Conservation (phyloP, 2,888 invertebrate species). For the Macrophya annulata region DNA sequence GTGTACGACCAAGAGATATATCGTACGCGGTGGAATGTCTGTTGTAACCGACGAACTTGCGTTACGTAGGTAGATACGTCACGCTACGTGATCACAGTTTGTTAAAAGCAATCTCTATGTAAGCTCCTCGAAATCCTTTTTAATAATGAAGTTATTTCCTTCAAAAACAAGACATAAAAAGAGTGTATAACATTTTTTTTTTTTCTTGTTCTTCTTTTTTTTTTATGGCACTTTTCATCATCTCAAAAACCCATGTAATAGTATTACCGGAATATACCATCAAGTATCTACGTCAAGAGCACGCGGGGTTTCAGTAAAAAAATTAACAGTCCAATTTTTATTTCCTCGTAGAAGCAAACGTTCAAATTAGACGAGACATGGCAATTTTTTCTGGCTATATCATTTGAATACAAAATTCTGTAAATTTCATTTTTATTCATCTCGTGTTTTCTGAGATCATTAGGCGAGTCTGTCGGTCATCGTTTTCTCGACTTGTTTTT, state of each 20-base stretch:
- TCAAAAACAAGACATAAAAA: not conserved
- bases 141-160: not conserved
- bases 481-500: not conserved
- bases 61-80: not conserved
- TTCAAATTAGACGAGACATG: not conserved
- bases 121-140: not conserved
- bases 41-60: conserved; percentile 18
- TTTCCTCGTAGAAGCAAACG: not conserved
- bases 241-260: not conserved
- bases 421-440: not conserved
- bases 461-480: no score
- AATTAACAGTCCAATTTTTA: no score
- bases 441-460: not conserved
- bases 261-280: not conserved
- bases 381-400: not conserved
- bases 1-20: conserved; percentile 26
- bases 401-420: not conserved
- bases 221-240: not conserved
- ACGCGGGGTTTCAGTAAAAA: no score
- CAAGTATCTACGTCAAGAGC: no score
- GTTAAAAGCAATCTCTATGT: not conserved
- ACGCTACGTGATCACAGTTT: not conserved
- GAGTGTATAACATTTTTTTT: not conserved
- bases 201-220: not conserved
- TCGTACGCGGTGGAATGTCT: conserved; percentile 7